These are phyloP conservation scores for Pterocles orientalis DNA, from an alignment of 2,113 vertebrate species.

Conservation along the genomic window DNA sequence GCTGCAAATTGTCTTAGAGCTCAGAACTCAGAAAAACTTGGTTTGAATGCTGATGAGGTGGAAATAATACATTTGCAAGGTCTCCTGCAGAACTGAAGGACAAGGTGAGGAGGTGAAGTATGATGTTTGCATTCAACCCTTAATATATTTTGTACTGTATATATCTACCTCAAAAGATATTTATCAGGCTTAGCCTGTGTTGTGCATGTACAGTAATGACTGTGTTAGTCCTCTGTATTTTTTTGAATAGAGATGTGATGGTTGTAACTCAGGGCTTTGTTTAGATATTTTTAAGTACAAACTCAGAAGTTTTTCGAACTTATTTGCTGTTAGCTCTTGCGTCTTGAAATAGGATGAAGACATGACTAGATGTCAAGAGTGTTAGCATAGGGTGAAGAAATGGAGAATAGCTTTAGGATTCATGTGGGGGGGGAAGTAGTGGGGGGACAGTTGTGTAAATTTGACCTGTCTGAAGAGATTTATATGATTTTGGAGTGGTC, in stretches of 20 bases:
- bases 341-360: not conserved
- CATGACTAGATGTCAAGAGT: not conserved
- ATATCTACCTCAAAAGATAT: constrained; percentile 33
- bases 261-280: not conserved
- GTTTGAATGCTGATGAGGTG: not conserved
- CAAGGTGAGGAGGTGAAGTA: not conserved
- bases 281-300: not conserved
- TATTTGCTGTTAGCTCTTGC: not conserved
- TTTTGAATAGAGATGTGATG: not conserved
- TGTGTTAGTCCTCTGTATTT: not conserved
- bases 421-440: not conserved
- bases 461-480: not conserved
- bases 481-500: not conserved
- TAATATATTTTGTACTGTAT: not conserved
- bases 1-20: not conserved
- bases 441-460: not conserved
- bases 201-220: not conserved
- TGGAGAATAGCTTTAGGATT: not conserved
- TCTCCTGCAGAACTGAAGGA: not conserved
- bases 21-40: not conserved
- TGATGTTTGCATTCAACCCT: not conserved
- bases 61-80: not conserved
- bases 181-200: not conserved
- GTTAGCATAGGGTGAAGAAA: not conserved
- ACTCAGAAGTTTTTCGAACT: not conserved